Percentiles rank a stretch among this genome's conserved stretches.
Evolutionary conservation across 1,140 invertebrate genomes (phyloP).

Genomic region (Ceratoteleas bidentatus): DNA sequence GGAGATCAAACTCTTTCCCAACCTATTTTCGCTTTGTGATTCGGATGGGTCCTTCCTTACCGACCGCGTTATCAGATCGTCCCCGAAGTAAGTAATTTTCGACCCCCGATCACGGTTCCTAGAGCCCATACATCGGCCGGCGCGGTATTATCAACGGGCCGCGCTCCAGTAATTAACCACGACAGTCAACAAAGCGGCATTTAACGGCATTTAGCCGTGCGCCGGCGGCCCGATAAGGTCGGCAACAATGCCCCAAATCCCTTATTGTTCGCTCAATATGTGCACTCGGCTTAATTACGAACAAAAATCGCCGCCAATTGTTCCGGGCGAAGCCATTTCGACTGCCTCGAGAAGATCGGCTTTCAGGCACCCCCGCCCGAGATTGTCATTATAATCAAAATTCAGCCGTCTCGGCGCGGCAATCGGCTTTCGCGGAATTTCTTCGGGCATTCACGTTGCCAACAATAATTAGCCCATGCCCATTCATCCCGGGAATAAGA

Average conservation of each 20-base stretch:
- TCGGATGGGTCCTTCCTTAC: background rate
- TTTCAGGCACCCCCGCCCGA: conserved; percentile 50
- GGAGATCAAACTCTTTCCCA: too few relatives aligned
- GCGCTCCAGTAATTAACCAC: conserved; percentile 76
- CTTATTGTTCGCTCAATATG: conserved; percentile 75
- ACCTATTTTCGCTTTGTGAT: too few relatives aligned
- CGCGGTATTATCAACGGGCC: conserved; percentile 47
- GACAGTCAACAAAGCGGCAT: conserved; percentile 76
- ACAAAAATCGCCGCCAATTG: conserved; percentile 73
- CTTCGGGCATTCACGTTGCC: conserved; percentile 40
- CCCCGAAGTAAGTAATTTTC: conserved; percentile 61
- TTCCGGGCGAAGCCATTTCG: conserved; percentile 69
- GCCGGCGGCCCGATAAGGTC: conserved; percentile 74
- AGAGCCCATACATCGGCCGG: conserved; percentile 53
- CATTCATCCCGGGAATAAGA: too few relatives aligned
- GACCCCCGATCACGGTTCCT: conserved; percentile 37
- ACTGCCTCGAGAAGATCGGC: conserved; percentile 56
- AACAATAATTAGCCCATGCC: conserved; percentile 56
- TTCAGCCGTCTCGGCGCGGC: conserved; percentile 24
- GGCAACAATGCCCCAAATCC: conserved; percentile 77
- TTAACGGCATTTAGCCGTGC: conserved; percentile 75
- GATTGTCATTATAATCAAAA: conserved; percentile 63
- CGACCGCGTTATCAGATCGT: conserved; percentile 60
- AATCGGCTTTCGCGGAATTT: conserved; percentile 51
- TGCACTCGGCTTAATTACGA: conserved; percentile 73